Percentiles rank a stretch among this genome's conserved stretches.
Evolutionary conservation across 2,113 vertebrate genomes (phyloP).

Genomic region (Notarius lentiginosus): DNA sequence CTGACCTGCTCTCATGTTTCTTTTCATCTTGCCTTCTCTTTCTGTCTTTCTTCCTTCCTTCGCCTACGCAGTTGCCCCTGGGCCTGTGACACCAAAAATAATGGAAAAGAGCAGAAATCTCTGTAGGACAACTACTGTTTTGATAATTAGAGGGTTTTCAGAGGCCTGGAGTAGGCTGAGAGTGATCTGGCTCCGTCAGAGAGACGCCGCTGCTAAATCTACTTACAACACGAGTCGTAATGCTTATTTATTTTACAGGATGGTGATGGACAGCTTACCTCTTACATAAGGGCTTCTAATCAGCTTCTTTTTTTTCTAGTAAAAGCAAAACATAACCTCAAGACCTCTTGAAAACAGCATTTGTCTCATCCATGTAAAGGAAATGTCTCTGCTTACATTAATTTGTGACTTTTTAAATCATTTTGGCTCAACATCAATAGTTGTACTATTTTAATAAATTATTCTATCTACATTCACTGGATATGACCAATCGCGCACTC

Average conservation of each 20-base stretch:
- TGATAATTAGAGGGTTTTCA: conserved; percentile 34
- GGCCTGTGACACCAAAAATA: conserved; percentile 59
- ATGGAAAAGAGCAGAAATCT: conserved; percentile 51
- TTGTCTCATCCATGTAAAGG: neutral
- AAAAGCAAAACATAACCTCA: neutral
- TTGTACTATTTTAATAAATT: neutral
- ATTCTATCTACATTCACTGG: too few relatives aligned
- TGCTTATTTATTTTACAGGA: neutral
- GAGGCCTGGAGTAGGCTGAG: neutral
- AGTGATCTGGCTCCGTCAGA: neutral
- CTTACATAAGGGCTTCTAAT: neutral
- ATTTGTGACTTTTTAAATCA: neutral
- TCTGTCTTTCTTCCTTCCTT: conserved; percentile 26
- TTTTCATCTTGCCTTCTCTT: conserved; percentile 40
- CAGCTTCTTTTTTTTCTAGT: neutral
- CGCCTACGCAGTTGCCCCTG: conserved; percentile 46
- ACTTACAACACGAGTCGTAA: neutral
- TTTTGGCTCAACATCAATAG: neutral
- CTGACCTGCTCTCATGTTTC: conserved; percentile 9
- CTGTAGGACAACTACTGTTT: neutral
- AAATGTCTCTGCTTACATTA: neutral
- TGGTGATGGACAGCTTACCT: neutral
- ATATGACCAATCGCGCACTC: too few relatives aligned
- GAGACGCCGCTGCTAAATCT: neutral
- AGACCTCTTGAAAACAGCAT: neutral